Evolutionary conservation across 2,113 vertebrate species (phyloP), one percentile per base, ranked within the genome.

Genomic region (Dolichotis patagonum): DNA sequence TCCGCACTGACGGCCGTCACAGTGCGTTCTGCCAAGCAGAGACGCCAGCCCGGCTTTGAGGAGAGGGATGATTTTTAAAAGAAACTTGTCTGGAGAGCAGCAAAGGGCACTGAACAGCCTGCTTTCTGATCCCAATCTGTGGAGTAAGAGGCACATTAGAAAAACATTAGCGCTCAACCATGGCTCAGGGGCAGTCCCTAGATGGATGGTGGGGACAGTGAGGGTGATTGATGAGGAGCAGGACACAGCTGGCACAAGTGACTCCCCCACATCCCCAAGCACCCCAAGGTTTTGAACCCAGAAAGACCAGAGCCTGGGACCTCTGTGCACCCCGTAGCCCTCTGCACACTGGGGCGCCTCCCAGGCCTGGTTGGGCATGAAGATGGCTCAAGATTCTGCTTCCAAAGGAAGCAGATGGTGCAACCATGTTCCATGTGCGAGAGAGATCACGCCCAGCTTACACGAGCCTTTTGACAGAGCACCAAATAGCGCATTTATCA

Each of bases 391-490:
- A 91, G 96, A 75, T 88, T 35, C 16, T 4, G 71, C 69, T 95
- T 98, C 96, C 96, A 96, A 90, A 94, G 75, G 0, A 67, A 96
- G 90, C 97, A 98, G 97, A 97, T 98, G 97, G 97, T 60, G 49
- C 38, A 46, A 54, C 86, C 80, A 2, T 52, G 95, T 62, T 97
- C 95, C 89, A 49, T 84, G 96, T 75, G 43, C 8, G 35, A 17
- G 92, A 91, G 92, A 94, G 91, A 97, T 95, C 97, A 93, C 84
- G 90, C 97, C 95, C 56, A 96, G 97, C 93, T 77, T 88, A 71
- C 81, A 46, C 0, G 62, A 88, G 71, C 92, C 3, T 62, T 94
- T 96, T 97, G 96, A 96, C 90, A 97, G 98, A 95, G 54, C 82
- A 54, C 90, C 91, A 84, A 93, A 78, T 20, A 86, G 58, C 52